phyloP scores from a whole-genome alignment of 2,113 vertebrate species.

The Bombycilla garrulus region DNA sequence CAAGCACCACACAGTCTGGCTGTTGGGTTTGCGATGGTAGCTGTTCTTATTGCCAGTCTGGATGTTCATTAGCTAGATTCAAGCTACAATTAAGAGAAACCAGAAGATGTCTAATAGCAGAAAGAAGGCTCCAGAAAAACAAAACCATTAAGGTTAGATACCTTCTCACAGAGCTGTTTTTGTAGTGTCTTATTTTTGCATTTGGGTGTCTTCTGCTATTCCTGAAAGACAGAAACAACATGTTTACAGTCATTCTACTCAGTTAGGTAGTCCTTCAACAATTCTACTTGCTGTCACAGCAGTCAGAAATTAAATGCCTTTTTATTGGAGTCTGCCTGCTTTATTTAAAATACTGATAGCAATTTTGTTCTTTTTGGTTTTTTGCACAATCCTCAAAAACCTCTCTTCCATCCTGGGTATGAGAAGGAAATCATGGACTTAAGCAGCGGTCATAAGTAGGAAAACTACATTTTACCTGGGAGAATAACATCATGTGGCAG shows the following conservation, averaged over 20 bases:
- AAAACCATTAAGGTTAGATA: background rate
- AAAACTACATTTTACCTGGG: slow-evolving; percentile 24
- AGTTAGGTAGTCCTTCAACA: background rate
- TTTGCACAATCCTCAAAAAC: background rate
- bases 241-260: background rate
- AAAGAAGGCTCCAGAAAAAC: background rate
- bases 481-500: slow-evolving; percentile 58
- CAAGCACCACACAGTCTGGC: background rate
- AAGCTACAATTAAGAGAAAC: background rate
- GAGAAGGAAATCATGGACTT: slow-evolving; percentile 1
- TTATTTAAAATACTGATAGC: background rate
- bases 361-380: background rate
- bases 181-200: background rate
- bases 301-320: background rate
- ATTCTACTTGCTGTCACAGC: background rate
- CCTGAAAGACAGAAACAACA: background rate
- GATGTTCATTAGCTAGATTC: background rate
- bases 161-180: background rate
- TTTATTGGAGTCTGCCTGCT: background rate
- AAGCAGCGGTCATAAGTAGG: slow-evolving; percentile 11
- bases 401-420: background rate
- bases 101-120: background rate
- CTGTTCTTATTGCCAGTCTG: background rate
- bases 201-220: background rate
- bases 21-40: background rate